phyloP scores from a whole-genome alignment of 1,140 invertebrate species.

The Homarus americanus region DNA sequence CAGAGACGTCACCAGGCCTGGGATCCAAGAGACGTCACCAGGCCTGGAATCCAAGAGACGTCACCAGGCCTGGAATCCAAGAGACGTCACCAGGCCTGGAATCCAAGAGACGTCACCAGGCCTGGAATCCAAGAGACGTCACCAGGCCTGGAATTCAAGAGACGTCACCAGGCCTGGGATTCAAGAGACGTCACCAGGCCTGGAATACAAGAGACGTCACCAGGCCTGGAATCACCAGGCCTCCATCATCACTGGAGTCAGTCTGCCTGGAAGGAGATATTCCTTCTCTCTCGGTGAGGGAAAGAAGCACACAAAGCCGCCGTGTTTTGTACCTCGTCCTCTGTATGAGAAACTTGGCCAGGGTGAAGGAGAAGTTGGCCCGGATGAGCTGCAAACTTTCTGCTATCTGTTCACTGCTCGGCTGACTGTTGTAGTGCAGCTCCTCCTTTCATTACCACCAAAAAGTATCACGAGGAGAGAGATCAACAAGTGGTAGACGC shows the following conservation, averaged over 20 bases:
- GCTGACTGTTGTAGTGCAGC: not conserved
- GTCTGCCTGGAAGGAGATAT: slow-evolving; percentile 3
- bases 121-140: not conserved
- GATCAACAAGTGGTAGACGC: not conserved
- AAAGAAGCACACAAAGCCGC: not conserved
- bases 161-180: not conserved
- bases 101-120: not conserved
- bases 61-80: not conserved
- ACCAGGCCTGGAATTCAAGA: not conserved
- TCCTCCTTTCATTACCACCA: not conserved
- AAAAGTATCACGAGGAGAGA: not conserved
- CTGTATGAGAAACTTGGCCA: not conserved
- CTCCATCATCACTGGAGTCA: slow-evolving; percentile 15
- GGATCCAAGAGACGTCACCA: not conserved
- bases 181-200: no score
- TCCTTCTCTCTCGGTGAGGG: not conserved
- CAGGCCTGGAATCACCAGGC: not conserved
- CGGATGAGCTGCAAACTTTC: not conserved
- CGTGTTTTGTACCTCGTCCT: not conserved
- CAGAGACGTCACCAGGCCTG: not conserved
- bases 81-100: not conserved
- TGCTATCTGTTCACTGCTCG: not conserved
- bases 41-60: not conserved
- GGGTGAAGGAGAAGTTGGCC: not conserved
- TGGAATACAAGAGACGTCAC: no score